Evolutionary conservation across 2,888 invertebrate genomes (phyloP).

Genomic region (Drosophila mimetica): DNA sequence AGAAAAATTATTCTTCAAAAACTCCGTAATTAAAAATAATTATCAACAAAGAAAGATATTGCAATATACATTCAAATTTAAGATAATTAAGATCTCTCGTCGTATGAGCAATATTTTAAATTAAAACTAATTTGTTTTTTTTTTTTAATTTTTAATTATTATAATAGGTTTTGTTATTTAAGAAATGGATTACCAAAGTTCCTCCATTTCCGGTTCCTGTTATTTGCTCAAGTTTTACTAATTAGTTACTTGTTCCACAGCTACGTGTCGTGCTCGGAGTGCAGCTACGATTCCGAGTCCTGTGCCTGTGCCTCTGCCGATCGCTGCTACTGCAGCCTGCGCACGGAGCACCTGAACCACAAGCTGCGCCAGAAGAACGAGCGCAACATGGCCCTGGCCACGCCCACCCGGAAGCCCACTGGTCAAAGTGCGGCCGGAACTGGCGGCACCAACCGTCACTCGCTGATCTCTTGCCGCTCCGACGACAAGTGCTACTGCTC

Average conservation of each 20-base stretch:
- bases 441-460: conserved; percentile 72
- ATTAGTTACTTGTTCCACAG: conserved; percentile 50
- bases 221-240: no score
- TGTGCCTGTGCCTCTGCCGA: conserved; percentile 91
- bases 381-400: conserved; percentile 62
- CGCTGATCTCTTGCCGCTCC: conserved; percentile 84
- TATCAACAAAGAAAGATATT: no score
- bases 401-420: conserved; percentile 45
- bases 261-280: conserved; percentile 95
- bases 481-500: conserved; percentile 88
- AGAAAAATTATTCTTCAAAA: no score
- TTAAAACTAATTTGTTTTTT: no score
- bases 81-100: no score
- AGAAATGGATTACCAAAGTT: no score
- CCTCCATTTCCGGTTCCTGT: no score
- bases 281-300: conserved; percentile 93
- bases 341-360: conserved; percentile 70
- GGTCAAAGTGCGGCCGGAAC: background rate
- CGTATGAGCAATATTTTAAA: no score
- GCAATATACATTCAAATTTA: no score
- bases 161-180: no score
- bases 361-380: conserved; percentile 77
- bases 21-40: no score
- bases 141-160: no score
- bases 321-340: conserved; percentile 92